Percentiles rank a stretch among this genome's conserved stretches.
phyloP scores from a whole-genome alignment of 2,797 vertebrate genomes.

The Gallinago stenura region DNA sequence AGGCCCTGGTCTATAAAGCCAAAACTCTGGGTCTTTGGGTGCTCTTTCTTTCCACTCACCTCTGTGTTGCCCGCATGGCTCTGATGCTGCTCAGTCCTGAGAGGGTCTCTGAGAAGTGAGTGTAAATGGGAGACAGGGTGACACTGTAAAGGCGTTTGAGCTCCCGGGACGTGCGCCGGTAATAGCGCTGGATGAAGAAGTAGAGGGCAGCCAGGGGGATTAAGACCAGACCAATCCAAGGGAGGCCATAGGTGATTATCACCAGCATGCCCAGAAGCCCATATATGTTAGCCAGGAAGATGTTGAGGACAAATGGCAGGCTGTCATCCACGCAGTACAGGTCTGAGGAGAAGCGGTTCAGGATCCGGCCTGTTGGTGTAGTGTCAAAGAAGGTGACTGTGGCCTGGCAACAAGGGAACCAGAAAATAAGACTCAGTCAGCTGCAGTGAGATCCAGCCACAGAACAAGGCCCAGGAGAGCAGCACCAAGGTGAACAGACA shows the following conservation, averaged over 20 bases:
- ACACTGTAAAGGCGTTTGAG: conserved; percentile 92
- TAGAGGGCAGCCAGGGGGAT: conserved; percentile 86
- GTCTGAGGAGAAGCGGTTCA: conserved; percentile 97
- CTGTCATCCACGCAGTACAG: conserved; percentile 90
- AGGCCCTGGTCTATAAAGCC: not conserved
- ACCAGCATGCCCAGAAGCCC: conserved; percentile 88
- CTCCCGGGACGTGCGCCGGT: conserved; percentile 91
- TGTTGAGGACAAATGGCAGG: conserved; percentile 94
- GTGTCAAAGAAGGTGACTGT: conserved; percentile 91
- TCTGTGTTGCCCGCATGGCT: conserved; percentile 83
- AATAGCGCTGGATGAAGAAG: conserved; percentile 86
- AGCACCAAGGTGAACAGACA: not conserved
- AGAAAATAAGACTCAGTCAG: not conserved
- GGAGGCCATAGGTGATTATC: conserved; percentile 89
- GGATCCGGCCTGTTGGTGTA: conserved; percentile 88
- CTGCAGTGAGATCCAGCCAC: not conserved
- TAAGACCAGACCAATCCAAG: conserved; percentile 89
- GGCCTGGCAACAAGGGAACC: conserved; percentile 78
- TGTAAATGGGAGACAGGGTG: conserved; percentile 94
- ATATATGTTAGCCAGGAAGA: conserved; percentile 87
- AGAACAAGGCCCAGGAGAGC: not conserved
- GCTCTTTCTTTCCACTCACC: conserved; percentile 76
- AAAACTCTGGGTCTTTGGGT: not conserved
- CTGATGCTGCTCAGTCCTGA: conserved; percentile 89
- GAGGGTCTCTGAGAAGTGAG: conserved; percentile 95